These are phyloP conservation scores for Latrodectus hesperus DNA, from an alignment of 2,888 invertebrate species.

Conservation along the genomic window DNA sequence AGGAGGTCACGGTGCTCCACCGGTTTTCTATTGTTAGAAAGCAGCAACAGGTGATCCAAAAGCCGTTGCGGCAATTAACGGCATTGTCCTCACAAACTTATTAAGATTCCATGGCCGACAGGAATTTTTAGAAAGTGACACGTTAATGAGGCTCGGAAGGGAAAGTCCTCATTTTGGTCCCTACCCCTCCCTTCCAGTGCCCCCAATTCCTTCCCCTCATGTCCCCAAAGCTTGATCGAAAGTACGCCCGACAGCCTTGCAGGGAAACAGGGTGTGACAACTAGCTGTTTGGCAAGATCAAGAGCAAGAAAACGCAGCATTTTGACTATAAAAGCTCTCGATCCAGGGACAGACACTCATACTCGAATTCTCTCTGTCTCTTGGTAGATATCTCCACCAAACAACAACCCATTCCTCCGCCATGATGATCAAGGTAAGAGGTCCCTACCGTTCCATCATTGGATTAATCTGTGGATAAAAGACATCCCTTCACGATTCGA, in stretches of 20 bases:
- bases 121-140: slow-evolving; percentile 46
- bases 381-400: slow-evolving; percentile 13
- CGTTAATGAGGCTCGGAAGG: slow-evolving; percentile 14
- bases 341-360: slow-evolving; percentile 35
- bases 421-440: slow-evolving; percentile 62
- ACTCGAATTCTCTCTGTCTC: slow-evolving; percentile 26
- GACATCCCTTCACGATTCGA: not conserved
- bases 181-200: slow-evolving; percentile 58
- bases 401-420: slow-evolving; percentile 9
- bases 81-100: too few species aligned
- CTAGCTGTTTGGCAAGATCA: slow-evolving; percentile 47
- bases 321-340: slow-evolving; percentile 24
- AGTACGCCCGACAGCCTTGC: slow-evolving; percentile 56
- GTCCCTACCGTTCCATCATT: not conserved
- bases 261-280: slow-evolving; percentile 35
- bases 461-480: not conserved
- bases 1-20: too few species aligned
- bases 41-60: too few species aligned
- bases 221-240: slow-evolving; percentile 22
- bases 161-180: slow-evolving; percentile 29
- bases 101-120: slow-evolving; percentile 4
- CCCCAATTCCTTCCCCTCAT: slow-evolving; percentile 22
- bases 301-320: slow-evolving; percentile 31
- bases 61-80: too few species aligned
- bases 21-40: too few species aligned